Percentiles rank a stretch among this genome's conserved stretches.
These are phyloP conservation scores for Pluvialis apricaria DNA, from an alignment of 2,113 vertebrate species.

Conservation along the genomic window DNA sequence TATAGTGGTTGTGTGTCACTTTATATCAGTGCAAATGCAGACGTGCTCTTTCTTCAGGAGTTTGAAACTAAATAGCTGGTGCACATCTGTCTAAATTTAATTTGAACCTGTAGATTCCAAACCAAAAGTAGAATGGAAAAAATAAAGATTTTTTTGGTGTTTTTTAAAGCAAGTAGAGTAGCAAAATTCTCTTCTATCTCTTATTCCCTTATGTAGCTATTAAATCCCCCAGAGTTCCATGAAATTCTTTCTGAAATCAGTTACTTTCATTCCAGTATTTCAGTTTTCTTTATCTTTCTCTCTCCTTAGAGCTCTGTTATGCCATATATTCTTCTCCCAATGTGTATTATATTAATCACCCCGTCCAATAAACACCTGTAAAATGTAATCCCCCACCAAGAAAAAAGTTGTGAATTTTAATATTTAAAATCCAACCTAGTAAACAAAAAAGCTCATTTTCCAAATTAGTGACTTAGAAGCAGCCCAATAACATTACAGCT, in stretches of 20 bases:
- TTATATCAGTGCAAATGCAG: neutral
- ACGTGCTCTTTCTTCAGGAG: neutral
- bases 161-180: conserved; percentile 42
- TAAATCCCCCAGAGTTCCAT: neutral
- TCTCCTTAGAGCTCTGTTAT: neutral
- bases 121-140: conserved; percentile 6
- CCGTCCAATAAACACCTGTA: neutral
- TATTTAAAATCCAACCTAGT: neutral
- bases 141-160: neutral
- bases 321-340: neutral
- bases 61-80: conserved; percentile 28
- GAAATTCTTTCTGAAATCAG: conserved; percentile 8
- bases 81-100: conserved; percentile 60
- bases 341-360: neutral
- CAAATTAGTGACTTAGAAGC: neutral
- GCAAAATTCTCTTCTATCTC: conserved; percentile 12
- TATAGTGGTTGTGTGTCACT: neutral
- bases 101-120: conserved; percentile 7
- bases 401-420: neutral
- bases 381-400: neutral
- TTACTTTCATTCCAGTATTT: neutral
- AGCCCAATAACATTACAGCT: neutral
- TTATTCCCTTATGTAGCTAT: neutral
- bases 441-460: neutral
- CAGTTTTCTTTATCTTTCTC: conserved; percentile 6